Evolutionary conservation across 2,113 vertebrate species (phyloP).

Genomic region (Macroglossus sobrinus): DNA sequence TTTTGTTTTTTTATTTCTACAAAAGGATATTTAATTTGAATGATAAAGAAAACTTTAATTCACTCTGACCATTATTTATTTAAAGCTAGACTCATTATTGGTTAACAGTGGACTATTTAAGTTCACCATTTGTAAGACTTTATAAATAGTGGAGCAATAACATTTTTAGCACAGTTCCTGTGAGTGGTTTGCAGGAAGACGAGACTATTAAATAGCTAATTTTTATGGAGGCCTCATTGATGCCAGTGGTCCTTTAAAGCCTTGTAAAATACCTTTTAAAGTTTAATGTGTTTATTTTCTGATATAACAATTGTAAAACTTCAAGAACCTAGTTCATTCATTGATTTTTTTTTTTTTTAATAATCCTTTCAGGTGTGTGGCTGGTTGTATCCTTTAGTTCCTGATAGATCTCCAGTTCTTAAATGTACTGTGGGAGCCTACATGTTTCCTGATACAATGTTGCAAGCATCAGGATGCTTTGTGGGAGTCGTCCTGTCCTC

Average conservation of each 20-base stretch:
- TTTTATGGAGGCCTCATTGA: neutral
- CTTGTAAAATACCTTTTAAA: neutral
- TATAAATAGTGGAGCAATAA: neutral
- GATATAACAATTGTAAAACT: neutral
- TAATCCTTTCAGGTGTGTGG: slow-evolving; percentile 90
- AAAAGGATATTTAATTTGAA: neutral
- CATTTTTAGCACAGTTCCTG: neutral
- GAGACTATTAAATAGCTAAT: neutral
- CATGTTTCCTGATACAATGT: slow-evolving; percentile 97
- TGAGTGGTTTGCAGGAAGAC: neutral
- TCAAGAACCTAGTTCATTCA: neutral
- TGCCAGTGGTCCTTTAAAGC: neutral
- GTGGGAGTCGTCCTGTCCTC: slow-evolving; percentile 96
- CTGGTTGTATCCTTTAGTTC: slow-evolving; percentile 96
- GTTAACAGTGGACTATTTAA: neutral
- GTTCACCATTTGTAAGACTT: neutral
- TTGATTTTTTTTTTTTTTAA: neutral
- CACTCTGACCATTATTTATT: neutral
- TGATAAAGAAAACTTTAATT: neutral
- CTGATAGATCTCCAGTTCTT: slow-evolving; percentile 90
- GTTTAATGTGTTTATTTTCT: neutral
- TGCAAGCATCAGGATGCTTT: slow-evolving; percentile 89
- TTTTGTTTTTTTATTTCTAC: neutral
- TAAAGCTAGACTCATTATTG: neutral
- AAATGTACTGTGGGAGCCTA: slow-evolving; percentile 94